Evolutionary conservation across 2,888 invertebrate species (phyloP).

Genomic region (Meteorus colon): DNA sequence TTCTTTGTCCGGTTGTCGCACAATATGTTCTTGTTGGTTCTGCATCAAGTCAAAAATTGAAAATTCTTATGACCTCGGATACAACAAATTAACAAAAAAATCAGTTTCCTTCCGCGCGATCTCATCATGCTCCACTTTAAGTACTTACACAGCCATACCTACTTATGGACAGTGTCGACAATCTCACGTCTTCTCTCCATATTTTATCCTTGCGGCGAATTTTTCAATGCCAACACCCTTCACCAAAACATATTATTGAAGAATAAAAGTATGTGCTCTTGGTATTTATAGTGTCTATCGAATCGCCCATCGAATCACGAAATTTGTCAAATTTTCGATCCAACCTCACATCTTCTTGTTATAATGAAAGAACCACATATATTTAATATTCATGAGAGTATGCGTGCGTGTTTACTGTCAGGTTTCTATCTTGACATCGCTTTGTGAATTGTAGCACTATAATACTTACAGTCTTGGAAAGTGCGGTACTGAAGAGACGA

Average conservation of each 20-base stretch:
- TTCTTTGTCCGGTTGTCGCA: background rate
- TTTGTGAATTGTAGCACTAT: background rate
- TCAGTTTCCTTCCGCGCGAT: background rate
- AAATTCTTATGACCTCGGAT: constrained; percentile 48
- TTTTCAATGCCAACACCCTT: background rate
- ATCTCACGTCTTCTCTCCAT: constrained; percentile 43
- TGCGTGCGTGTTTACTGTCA: no score
- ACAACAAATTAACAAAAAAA: constrained; percentile 32
- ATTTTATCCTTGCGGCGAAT: constrained; percentile 18
- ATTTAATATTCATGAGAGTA: background rate
- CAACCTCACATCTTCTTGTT: no score
- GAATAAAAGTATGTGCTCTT: no score
- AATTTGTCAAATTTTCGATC: background rate
- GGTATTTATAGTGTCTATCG: no score
- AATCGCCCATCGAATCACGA: no score
- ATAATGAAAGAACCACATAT: background rate
- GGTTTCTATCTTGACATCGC: constrained; percentile 8
- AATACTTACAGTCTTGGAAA: background rate
- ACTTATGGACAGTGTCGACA: constrained; percentile 52
- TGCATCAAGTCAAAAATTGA: constrained; percentile 4
- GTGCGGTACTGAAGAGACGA: constrained; percentile 13
- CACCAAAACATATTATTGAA: background rate
- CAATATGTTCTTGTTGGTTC: constrained; percentile 16
- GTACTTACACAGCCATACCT: constrained; percentile 59
- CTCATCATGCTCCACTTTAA: constrained; percentile 52